Conservation (phyloP, 30 jellyfish, hydroid and myxozoan genomes). For the Phacellophora camtschatica region DNA sequence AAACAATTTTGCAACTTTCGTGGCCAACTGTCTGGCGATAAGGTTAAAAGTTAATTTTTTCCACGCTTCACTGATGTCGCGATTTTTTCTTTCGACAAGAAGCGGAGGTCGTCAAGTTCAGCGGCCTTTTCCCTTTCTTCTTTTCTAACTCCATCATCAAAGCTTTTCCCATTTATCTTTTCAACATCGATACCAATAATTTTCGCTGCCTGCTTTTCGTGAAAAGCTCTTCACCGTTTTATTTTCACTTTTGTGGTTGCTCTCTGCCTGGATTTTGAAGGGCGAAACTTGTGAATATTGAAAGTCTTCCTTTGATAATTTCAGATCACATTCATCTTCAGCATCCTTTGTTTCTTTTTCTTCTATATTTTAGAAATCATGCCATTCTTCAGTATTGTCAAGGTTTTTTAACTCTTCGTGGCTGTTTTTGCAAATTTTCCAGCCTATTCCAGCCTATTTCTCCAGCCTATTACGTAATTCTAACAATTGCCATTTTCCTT, state of each 20-base stretch:
- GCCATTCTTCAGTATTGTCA: not conserved
- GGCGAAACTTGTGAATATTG: not conserved
- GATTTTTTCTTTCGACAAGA: constrained; percentile 17
- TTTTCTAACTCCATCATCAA: not conserved
- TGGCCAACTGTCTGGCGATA: constrained; percentile 34
- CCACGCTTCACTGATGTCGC: not conserved
- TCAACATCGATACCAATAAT: not conserved
- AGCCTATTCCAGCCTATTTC: not conserved
- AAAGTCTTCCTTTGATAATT: not conserved
- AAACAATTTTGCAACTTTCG: not conserved
- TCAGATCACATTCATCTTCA: not conserved
- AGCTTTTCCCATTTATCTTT: not conserved
- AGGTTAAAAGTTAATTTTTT: not conserved
- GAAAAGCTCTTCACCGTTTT: not conserved
- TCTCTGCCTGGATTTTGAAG: not conserved
- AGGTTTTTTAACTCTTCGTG: not conserved
- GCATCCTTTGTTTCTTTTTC: not conserved
- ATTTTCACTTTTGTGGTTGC: not conserved
- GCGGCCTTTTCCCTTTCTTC: constrained; percentile 20
- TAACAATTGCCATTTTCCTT: too few species aligned
- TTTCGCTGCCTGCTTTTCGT: not conserved
- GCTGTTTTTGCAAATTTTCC: not conserved
- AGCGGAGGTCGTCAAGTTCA: constrained; percentile 16
- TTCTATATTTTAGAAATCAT: not conserved
- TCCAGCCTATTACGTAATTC: not conserved